A percentile compares a stretch with the other conserved stretches of the same genome.
These are phyloP conservation scores for Fregata magnificens DNA, from an alignment of 2,113 vertebrate genomes.

Conservation along the genomic window DNA sequence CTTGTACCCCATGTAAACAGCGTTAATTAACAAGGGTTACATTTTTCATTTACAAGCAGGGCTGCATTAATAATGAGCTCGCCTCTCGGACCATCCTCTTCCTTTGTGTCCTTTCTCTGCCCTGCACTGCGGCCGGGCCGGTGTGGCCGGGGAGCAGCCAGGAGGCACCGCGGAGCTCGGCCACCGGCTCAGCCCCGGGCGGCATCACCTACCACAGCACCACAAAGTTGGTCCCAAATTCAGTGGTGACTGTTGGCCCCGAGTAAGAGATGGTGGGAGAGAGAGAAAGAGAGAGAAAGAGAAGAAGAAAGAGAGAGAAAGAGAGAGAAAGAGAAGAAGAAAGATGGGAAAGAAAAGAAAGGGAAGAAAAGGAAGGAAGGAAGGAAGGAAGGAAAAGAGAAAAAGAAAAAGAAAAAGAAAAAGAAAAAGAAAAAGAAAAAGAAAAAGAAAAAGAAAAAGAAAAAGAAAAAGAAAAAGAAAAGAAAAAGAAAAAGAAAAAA, in stretches of 20 bases:
- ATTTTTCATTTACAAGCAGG: constrained; percentile 56
- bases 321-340: fast-evolving
- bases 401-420: fast-evolving
- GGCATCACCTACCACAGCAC: fast-evolving
- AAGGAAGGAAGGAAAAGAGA: fast-evolving
- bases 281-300: fast-evolving
- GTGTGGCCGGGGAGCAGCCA: not conserved
- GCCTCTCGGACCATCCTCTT: not conserved
- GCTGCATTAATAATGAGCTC: constrained; percentile 11
- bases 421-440: fast-evolving
- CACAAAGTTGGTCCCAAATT: not conserved
- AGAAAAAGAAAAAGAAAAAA: fast-evolving
- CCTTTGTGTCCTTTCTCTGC: constrained; percentile 18
- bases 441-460: fast-evolving
- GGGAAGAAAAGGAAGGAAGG: fast-evolving
- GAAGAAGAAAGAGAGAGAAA: fast-evolving
- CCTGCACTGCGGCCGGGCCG: not conserved
- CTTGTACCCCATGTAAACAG: constrained; percentile 71
- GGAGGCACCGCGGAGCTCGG: not conserved
- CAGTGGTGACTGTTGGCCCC: not conserved
- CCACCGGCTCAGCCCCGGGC: not conserved
- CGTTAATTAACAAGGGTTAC: constrained; percentile 70
- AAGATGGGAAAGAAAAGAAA: fast-evolving
- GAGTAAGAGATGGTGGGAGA: not conserved
- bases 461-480: fast-evolving